phyloP scores from a whole-genome alignment of 2,113 vertebrate species.

The Sebastes fasciatus region DNA sequence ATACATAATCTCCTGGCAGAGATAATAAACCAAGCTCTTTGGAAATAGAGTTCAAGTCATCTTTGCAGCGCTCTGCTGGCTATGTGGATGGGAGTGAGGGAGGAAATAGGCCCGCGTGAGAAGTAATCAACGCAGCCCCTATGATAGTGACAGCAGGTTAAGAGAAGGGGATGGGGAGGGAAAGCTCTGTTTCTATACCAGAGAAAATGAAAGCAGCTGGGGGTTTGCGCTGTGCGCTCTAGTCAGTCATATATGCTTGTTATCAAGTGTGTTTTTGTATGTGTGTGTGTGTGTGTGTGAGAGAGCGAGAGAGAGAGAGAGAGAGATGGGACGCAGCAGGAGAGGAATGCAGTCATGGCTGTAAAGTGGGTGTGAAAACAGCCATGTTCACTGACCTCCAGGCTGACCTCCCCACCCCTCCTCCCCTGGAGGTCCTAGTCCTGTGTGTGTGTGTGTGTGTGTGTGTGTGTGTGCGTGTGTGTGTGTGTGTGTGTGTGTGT shows the following conservation, averaged over 20 bases:
- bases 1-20: not conserved
- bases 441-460: conserved; percentile 16
- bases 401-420: conserved; percentile 68
- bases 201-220: conserved; percentile 80
- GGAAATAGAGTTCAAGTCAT: conserved; percentile 61
- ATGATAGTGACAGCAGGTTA: conserved; percentile 69
- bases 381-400: conserved; percentile 73
- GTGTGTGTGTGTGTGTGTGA: conserved; percentile 3
- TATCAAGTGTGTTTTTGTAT: conserved; percentile 47
- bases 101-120: conserved; percentile 58
- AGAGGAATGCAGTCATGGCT: conserved; percentile 77
- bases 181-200: conserved; percentile 47
- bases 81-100: conserved; percentile 27
- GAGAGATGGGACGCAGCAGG: conserved; percentile 65
- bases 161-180: conserved; percentile 57
- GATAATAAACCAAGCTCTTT: conserved; percentile 39
- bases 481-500: conserved; percentile 14
- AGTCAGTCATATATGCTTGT: conserved; percentile 70
- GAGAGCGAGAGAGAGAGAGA: conserved; percentile 23
- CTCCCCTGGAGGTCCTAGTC: conserved; percentile 53
- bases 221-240: conserved; percentile 41
- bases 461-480: conserved; percentile 12
- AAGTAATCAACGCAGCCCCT: conserved; percentile 69
- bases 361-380: conserved; percentile 82
- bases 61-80: conserved; percentile 29